phyloP scores from a whole-genome alignment of 2,797 vertebrate species.

The Phaenicophaeus curvirostris region DNA sequence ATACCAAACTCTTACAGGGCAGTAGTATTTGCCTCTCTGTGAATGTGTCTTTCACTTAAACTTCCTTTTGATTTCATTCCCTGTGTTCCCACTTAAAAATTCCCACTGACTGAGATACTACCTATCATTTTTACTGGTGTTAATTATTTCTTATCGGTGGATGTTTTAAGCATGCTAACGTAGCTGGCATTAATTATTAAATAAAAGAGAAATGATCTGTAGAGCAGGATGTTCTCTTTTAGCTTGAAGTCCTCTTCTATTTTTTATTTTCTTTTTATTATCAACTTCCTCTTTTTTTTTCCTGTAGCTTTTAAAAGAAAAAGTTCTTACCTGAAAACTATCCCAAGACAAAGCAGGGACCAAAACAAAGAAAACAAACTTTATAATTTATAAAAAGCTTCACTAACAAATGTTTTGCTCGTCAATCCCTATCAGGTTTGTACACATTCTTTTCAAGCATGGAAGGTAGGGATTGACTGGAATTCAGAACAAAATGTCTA shows the following conservation, averaged over 20 bases:
- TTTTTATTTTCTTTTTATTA: neutral
- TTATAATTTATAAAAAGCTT: slow-evolving; percentile 64
- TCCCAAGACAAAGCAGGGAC: slow-evolving; percentile 52
- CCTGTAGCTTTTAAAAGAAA: slow-evolving; percentile 45
- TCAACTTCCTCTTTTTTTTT: neutral
- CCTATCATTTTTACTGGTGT: slow-evolving; percentile 65
- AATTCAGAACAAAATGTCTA: slow-evolving; percentile 56
- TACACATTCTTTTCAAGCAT: slow-evolving; percentile 60
- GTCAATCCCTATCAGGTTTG: slow-evolving; percentile 68
- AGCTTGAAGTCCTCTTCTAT: slow-evolving; percentile 20
- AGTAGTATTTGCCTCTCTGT: slow-evolving; percentile 28
- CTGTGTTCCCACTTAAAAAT: slow-evolving; percentile 67
- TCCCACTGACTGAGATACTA: slow-evolving; percentile 75
- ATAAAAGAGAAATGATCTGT: slow-evolving; percentile 71
- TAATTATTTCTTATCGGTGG: slow-evolving; percentile 80
- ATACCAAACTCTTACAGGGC: neutral
- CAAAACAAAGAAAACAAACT: slow-evolving; percentile 52
- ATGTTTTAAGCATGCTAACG: slow-evolving; percentile 71
- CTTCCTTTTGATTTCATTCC: slow-evolving; percentile 58
- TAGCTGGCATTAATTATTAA: slow-evolving; percentile 78
- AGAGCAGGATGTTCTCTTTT: slow-evolving; percentile 36
- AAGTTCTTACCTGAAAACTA: slow-evolving; percentile 62
- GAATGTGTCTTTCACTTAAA: slow-evolving; percentile 59
- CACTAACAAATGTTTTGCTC: slow-evolving; percentile 70
- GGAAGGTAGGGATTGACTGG: slow-evolving; percentile 1